Percentiles rank a stretch among this genome's conserved stretches.
Conservation (phyloP, 2,888 invertebrate genomes). For the Leptarthrus brevirostris region DNA sequence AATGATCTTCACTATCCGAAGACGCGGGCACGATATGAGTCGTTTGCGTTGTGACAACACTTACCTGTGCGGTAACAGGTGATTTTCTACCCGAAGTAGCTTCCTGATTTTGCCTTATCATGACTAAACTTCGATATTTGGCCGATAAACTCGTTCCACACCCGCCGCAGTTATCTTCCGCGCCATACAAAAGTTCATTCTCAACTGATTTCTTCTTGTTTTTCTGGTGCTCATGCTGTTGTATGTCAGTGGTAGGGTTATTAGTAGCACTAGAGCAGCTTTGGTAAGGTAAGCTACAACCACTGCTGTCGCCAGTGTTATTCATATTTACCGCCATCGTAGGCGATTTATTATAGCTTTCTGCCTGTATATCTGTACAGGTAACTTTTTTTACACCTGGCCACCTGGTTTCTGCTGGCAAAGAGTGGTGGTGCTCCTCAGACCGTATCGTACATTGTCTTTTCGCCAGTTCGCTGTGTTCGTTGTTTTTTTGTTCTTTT, state of each 20-base stretch:
- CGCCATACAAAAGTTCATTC: constrained; percentile 64
- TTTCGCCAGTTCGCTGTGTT: constrained; percentile 45
- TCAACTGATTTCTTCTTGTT: constrained; percentile 57
- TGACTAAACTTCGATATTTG: constrained; percentile 86
- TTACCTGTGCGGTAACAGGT: constrained; percentile 69
- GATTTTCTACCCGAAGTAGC: constrained; percentile 19
- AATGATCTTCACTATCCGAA: constrained; percentile 63
- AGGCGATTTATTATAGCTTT: constrained; percentile 15
- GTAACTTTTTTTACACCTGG: constrained; percentile 48
- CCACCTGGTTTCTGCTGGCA: neutral
- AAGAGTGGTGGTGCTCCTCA: constrained; percentile 20
- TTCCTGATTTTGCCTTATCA: constrained; percentile 32
- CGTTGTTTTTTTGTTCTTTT: constrained; percentile 51
- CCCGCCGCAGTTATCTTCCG: constrained; percentile 58
- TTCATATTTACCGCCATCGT: neutral
- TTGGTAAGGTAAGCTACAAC: constrained; percentile 45
- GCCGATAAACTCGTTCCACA: constrained; percentile 67
- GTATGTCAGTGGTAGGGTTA: constrained; percentile 54
- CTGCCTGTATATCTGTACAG: neutral
- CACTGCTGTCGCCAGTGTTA: neutral
- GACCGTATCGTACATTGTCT: constrained; percentile 48
- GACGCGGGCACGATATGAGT: constrained; percentile 74
- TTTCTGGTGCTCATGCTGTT: constrained; percentile 35
- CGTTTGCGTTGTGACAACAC: constrained; percentile 81
- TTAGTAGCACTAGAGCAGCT: neutral